Evolutionary conservation across 2,888 invertebrate species (phyloP), one percentile per base, ranked within the genome.

Genomic region (Mycalesis mineus): DNA sequence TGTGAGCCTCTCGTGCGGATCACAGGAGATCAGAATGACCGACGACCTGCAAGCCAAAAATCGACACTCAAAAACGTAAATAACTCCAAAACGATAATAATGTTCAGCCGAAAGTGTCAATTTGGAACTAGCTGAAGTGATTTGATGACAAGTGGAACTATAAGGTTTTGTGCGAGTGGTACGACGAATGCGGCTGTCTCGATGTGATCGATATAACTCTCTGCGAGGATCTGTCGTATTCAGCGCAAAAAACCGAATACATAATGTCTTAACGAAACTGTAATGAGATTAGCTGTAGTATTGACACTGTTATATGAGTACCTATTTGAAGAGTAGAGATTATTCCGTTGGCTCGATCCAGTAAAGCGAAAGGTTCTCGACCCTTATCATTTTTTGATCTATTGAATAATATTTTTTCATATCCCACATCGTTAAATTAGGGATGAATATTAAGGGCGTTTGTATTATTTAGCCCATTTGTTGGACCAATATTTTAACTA

Each of bases 401-500:
- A 88, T 88, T 88, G 82, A 88, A 88, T 88, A 88, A 88, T 88
- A 88, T 87, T 87, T 88, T 88, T 88, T 88, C 89, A 88, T 86
- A 87, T 89, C 89, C 89, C 89, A 79, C 80, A 77, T 88, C 87
- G 88, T 89, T 88, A 85, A 88, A 87, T 88, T 86, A 87, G 88
- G 89, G 88, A 88, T 88, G 88, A 87, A 88, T 88, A 89, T 88
- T 89, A 85, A 85, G 89, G 89, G 89, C 88, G 85, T 88, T 88
- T 88, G 89, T 89, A 89, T 89, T 89, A 89, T 89, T 89, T 88
- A 88, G 89, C 89, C 89, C 89, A 89, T 89, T 88, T 89, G 89
- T 89, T 89, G 89, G 89, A 89, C 89, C 89, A 89, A 89, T 89
- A 89, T 89, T 89, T 89, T 88, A 87, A 88, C 88, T 88, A 88